Percentiles rank a stretch among this genome's conserved stretches.
Conservation (phyloP, 1,140 invertebrate species). For the Caerostris extrusa region DNA sequence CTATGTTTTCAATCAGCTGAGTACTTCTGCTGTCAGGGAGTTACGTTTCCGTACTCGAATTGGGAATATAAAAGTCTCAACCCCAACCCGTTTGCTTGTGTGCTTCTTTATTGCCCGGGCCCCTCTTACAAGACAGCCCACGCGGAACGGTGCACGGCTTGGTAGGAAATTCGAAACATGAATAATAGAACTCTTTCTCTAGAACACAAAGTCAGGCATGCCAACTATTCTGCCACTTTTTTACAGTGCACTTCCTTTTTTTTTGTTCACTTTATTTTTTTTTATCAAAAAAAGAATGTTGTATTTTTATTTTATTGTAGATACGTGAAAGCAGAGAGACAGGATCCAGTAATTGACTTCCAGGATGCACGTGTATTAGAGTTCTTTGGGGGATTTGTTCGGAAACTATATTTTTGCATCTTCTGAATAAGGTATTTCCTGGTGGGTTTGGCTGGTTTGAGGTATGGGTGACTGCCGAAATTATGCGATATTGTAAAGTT, state of each 20-base stretch:
- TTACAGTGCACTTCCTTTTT: not conserved
- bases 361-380: conserved; percentile 40
- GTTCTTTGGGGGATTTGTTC: conserved; percentile 1
- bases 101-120: conserved; percentile 27
- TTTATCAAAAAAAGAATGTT: not conserved
- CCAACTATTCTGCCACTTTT: not conserved
- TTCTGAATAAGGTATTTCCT: conserved; percentile 22
- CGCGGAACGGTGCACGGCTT: not conserved
- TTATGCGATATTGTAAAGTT: not conserved
- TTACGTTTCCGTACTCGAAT: conserved; percentile 34
- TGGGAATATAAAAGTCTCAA: conserved; percentile 56
- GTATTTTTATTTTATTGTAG: not conserved
- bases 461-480: not conserved
- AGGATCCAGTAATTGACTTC: conserved; percentile 42
- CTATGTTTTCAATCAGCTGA: conserved; percentile 54
- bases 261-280: not conserved
- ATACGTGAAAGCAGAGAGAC: conserved; percentile 17
- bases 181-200: conserved; percentile 32
- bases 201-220: not conserved
- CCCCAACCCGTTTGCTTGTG: not conserved
- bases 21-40: conserved; percentile 42
- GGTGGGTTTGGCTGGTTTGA: not conserved
- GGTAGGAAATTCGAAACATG: conserved; percentile 1
- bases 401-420: conserved; percentile 33
- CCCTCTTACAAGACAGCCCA: conserved; percentile 20